Conservation (phyloP, 1,140 invertebrate genomes). For the Aradophagus sp. region DNA sequence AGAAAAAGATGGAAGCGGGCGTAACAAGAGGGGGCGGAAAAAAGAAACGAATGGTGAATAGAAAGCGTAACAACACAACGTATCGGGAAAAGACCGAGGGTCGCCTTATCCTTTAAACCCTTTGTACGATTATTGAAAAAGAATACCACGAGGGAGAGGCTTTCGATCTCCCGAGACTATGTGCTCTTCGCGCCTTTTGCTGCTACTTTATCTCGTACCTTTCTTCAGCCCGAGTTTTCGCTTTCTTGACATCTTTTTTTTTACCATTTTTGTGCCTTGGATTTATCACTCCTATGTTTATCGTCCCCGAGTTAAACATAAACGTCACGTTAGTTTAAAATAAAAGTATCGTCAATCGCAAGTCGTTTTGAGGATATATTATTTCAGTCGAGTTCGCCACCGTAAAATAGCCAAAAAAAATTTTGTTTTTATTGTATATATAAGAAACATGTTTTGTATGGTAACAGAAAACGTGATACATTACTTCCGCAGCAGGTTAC, state of each 20-base stretch:
- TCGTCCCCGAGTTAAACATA: constrained; percentile 39
- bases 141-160: constrained; percentile 52
- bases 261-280: constrained; percentile 26
- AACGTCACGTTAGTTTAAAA: constrained; percentile 33
- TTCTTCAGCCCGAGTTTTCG: constrained; percentile 28
- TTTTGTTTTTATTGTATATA: too few relatives aligned
- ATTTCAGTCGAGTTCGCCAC: too few relatives aligned
- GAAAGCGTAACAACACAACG: constrained; percentile 44
- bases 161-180: constrained; percentile 48
- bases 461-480: too few relatives aligned
- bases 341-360: constrained; percentile 19
- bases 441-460: too few relatives aligned
- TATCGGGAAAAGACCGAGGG: constrained; percentile 43
- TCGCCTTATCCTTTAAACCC: constrained; percentile 55
- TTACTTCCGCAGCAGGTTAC: too few relatives aligned
- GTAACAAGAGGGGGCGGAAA: constrained; percentile 4
- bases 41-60: constrained; percentile 46
- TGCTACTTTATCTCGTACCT: constrained; percentile 42
- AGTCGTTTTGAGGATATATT: too few relatives aligned
- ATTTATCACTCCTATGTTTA: constrained; percentile 49
- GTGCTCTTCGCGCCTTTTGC: constrained; percentile 22
- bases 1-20: constrained; percentile 16
- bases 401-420: too few relatives aligned
- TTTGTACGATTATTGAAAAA: constrained; percentile 58
- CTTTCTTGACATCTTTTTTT: constrained; percentile 16